Conservation (phyloP, 2,888 invertebrate species). For the Aspidiotus rigidus region DNA sequence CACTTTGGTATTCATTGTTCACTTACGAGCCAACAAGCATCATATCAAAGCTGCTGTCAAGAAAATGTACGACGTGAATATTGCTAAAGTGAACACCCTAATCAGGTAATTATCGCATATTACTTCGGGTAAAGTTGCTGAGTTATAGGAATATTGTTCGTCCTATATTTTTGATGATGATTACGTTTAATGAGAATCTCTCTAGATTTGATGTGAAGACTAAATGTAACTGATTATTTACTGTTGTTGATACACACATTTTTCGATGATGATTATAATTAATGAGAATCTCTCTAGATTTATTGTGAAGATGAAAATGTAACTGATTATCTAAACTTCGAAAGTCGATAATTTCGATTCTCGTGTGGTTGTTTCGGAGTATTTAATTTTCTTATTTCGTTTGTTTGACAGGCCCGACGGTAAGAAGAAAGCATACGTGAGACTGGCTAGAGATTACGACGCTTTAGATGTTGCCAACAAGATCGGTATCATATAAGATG, state of each 20-base stretch:
- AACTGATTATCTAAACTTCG: neutral
- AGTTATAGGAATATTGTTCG: no score
- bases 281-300: slow-evolving; percentile 15
- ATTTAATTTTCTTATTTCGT: no score
- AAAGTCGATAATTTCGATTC: no score
- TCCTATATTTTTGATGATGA: no score
- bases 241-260: no score
- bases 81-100: slow-evolving; percentile 94
- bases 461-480: slow-evolving; percentile 99
- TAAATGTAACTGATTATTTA: no score
- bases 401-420: slow-evolving; percentile 72
- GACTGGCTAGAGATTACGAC: slow-evolving; percentile 94
- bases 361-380: no score
- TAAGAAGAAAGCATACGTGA: slow-evolving; percentile 98
- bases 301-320: neutral
- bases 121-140: no score
- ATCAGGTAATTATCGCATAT: slow-evolving; percentile 53
- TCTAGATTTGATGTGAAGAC: neutral
- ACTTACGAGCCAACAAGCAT: slow-evolving; percentile 91
- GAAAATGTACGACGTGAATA: slow-evolving; percentile 96
- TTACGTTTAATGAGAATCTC: slow-evolving; percentile 4
- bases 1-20: slow-evolving; percentile 96
- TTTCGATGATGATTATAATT: no score
- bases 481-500: slow-evolving; percentile 83
- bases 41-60: slow-evolving; percentile 95